These are phyloP conservation scores for Syngnathus rostellatus DNA, from an alignment of 2,797 vertebrate species.

Conservation along the genomic window DNA sequence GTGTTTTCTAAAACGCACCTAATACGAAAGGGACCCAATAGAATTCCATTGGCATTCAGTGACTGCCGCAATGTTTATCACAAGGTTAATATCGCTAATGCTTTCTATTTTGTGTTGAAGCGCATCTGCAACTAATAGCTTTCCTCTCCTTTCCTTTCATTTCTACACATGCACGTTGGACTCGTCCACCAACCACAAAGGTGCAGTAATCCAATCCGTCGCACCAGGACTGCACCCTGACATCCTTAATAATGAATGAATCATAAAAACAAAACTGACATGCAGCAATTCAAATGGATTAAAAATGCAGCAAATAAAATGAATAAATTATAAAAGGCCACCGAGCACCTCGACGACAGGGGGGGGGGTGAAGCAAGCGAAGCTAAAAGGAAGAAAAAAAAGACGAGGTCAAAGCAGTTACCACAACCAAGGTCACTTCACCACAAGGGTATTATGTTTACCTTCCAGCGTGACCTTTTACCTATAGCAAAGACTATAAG, in stretches of 20 bases:
- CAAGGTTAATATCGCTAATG: not conserved
- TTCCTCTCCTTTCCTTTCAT: not conserved
- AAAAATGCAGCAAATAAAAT: constrained; percentile 58
- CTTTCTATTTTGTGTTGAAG: constrained; percentile 8
- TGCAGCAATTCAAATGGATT: constrained; percentile 66
- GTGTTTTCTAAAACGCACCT: not conserved
- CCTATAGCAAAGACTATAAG: not conserved
- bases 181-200: constrained; percentile 12
- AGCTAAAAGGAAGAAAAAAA: constrained; percentile 1
- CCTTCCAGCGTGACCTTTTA: not conserved
- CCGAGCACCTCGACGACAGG: constrained; percentile 21
- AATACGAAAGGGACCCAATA: not conserved
- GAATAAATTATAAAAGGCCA: constrained; percentile 64
- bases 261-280: constrained; percentile 70
- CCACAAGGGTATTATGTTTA: not conserved
- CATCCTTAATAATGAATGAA: constrained; percentile 65
- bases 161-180: constrained; percentile 13
- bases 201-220: constrained; percentile 14
- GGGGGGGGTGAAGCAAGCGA: constrained; percentile 2
- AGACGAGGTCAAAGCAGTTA: not conserved
- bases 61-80: not conserved
- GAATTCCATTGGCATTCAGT: not conserved
- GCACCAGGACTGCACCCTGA: constrained; percentile 44
- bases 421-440: not conserved
- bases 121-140: constrained; percentile 10